Base-by-base conservation (phyloP, 2,113 vertebrate genomes). In the Alethe castanea region DNA sequence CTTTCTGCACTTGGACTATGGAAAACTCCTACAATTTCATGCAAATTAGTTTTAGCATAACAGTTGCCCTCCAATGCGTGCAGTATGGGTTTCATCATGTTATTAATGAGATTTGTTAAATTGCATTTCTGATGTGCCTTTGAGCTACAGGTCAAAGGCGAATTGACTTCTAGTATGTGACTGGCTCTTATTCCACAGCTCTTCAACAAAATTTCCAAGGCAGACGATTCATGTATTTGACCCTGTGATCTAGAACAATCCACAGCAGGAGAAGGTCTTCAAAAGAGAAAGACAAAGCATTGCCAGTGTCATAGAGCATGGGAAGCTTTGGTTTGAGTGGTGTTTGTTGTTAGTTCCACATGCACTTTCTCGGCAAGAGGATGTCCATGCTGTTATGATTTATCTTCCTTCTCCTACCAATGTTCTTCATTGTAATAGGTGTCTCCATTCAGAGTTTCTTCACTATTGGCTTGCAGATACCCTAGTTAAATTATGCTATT, bases 351-450 rank as follows among this genome's bases (percentile, higher is more conserved):
- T 83, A 2, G 1, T 48, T 26, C 18, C 31, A 44, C 4, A 1
- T 23, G 40, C 23, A 40, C 0, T 0, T 76, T 82, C 44, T 52
- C 9, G 20, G 65, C 20, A 86, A 76, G 33, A 22, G 33, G 5
- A 28, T 45, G 29, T 45, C 40, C 35, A 22, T 35, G 8, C 25
- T 56, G 9, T 60, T 77, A 15, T 0, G 8, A 47, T 67, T 85
- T 76, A 33, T 22, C 50, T 47, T 22, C 17, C 35, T 80, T 76
- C 20, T 12, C 9, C 17, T 42, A 7, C 45, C 40, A 56, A 29
- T 19, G 33, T 17, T 12, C 33, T 73, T 84, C 8, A 9, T 36
- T 53, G 12, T 14, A 61, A 69, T 6, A 67, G 5, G 7, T 53
- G n/a, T 38, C 8, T 57, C 22, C 19, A 23, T 61, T 86, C 48